Evolutionary conservation across 2,113 vertebrate genomes (phyloP), one percentile per base, ranked within the genome.

Genomic region (Sylvilagus bachmani): DNA sequence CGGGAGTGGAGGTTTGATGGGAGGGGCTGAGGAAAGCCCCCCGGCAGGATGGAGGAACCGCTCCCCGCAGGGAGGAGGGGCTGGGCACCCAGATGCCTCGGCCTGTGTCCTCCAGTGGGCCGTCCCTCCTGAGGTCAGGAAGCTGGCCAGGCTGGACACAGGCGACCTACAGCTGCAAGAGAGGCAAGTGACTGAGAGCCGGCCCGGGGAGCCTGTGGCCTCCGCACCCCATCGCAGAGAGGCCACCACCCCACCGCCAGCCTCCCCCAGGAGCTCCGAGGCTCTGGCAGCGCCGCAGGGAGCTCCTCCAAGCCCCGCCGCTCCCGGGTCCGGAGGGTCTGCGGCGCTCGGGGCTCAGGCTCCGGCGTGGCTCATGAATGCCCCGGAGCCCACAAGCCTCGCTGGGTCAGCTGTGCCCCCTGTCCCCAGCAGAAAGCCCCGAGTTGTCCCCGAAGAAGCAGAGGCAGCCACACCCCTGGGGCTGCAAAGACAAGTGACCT

Each of bases 221-320:
- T 93, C 96, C 77, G 36, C 88, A 2, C 74, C 98, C 93, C 98
- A 98, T 93, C 98, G 98, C 82, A 97, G 97, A 97, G 98, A 98
- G 94, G 97, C 94, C 44, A 94, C 97, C 95, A 92, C 92, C 0
- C 61, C 71, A 0, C 31, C 66, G 0, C 74, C 88, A 16, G 24
- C 58, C n/a, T 94, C 84, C 29, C 53, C 93, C 10, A 0, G 0
- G 93, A 92, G 96, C 51, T 29, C 24, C 25, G 36, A 31, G 24
- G 17, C 9, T 79, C n/a, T 64, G 0, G 0, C 0, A 4, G 62
- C 79, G 86, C 33, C 11, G 1, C 88, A 89, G 55, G 29, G 69
- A 62, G 69, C 86, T 75, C 61, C 66, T 90, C 31, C 22, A 85
- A 79, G 96, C 67, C 21, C 38, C 70, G 44, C 33, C 27, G 8